Percentiles rank a stretch among this genome's conserved stretches.
phyloP scores from a whole-genome alignment of 2,797 vertebrate species.

The Rhodeus uyekii region DNA sequence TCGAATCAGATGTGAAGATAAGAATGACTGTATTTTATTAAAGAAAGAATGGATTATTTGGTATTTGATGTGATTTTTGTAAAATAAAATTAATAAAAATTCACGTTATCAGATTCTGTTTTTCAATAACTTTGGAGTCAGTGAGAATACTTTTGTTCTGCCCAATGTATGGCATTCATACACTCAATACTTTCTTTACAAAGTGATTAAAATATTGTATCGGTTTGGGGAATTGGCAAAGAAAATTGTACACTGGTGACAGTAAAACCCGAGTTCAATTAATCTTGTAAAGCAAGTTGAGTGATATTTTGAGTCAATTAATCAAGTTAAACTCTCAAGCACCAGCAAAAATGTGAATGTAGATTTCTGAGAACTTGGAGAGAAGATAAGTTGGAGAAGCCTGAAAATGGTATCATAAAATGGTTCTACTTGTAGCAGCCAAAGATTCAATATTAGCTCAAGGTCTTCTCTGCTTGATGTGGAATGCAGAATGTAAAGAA shows the following conservation, averaged over 20 bases:
- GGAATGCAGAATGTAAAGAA: conserved; percentile 12
- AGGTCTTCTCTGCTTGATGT: conserved; percentile 6
- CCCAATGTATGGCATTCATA: background rate
- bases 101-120: conserved; percentile 3
- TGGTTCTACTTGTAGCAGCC: background rate
- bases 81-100: conserved; percentile 13
- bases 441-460: conserved; percentile 9
- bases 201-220: background rate
- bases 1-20: conserved; percentile 18
- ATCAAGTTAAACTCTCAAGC: background rate
- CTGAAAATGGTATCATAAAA: background rate
- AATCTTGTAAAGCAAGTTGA: background rate
- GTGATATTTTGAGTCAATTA: background rate
- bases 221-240: background rate
- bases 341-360: background rate
- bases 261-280: background rate
- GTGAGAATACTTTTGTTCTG: background rate
- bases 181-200: background rate
- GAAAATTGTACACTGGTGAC: no score
- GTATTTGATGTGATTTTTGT: background rate
- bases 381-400: background rate
- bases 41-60: conserved; percentile 1
- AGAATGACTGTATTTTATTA: conserved; percentile 38
- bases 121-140: background rate
- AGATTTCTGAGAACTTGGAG: background rate